These are phyloP conservation scores for Lasioglossum zephyrum DNA, from an alignment of 2,888 invertebrate species.

Conservation along the genomic window DNA sequence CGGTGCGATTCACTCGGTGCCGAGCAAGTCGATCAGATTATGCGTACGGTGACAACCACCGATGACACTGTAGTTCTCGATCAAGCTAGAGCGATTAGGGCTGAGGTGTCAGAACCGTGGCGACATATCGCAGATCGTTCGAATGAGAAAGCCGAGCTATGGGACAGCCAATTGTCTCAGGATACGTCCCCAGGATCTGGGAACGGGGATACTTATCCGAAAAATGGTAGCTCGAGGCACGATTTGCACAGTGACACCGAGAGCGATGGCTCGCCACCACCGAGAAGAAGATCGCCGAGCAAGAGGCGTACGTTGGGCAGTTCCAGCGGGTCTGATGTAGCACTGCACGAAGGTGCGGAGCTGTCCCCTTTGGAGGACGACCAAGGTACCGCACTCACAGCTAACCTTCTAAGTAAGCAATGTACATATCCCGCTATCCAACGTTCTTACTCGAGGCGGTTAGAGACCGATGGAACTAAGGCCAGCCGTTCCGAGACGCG, in stretches of 20 bases:
- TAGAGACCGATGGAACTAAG: not conserved
- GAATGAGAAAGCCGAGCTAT: constrained; percentile 68
- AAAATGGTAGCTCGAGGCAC: constrained; percentile 78
- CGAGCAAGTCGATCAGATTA: constrained; percentile 52
- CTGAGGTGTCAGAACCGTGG: constrained; percentile 59
- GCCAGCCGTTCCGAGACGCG: constrained; percentile 14
- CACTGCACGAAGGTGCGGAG: constrained; percentile 88
- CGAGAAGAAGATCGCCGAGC: constrained; percentile 79
- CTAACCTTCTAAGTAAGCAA: constrained; percentile 84
- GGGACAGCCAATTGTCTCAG: constrained; percentile 80
- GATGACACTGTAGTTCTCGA: constrained; percentile 31
- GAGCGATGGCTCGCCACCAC: constrained; percentile 81
- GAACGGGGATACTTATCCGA: constrained; percentile 78
- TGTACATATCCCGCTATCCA: constrained; percentile 80
- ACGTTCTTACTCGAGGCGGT: constrained; percentile 36
- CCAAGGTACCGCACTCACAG: constrained; percentile 86
- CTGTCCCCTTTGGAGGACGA: constrained; percentile 87
- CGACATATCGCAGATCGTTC: constrained; percentile 31
- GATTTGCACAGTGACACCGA: constrained; percentile 82
- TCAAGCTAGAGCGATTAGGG: constrained; percentile 46
- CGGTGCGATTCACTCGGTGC: constrained; percentile 58
- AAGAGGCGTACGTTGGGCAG: constrained; percentile 86
- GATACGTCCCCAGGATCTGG: constrained; percentile 82
- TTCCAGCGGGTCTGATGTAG: constrained; percentile 88
- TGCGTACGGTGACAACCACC: constrained; percentile 41